Base-by-base conservation (phyloP, 2,113 vertebrate genomes). In the Antechinus stuartii region DNA sequence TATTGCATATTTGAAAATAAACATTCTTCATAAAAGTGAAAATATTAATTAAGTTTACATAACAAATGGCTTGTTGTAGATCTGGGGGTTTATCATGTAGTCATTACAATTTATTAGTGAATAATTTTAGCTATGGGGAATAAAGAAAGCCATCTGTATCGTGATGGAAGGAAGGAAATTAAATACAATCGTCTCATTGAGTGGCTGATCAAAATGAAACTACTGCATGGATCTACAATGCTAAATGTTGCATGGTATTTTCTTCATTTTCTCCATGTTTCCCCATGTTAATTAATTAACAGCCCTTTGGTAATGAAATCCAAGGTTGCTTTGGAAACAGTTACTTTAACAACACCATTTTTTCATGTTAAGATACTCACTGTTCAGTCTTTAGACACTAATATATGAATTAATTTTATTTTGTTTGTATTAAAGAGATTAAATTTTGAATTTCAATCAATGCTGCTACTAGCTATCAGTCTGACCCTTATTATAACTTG, bases 211-310 rank as follows among this genome's bases (percentile, higher is more conserved):
- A 97, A 98, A 98, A 97, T 96, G 92, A 95, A 91, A 93, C 92
- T 94, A 42, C 92, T 97, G 53, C 94, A 97, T 96, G 97, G 96
- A 95, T 98, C 96, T 93, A 94, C 97, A 96, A 93, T 97, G 93
- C 68, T 96, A 97, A 98, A 98, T 97, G 97, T 97, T 97, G 98
- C 97, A 94, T 97, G 96, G n/a, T 96, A 94, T 46, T 53, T 91
- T 95, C 97, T 91, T 96, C 93, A 91, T n/a, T 89, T 97, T 84
- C 68, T 84, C 97, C 96, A 97, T 95, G 97, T 97, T 97, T 97
- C 97, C 55, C 93, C 91, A 54, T 55, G 91, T 92, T 97, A 54
- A 98, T 97, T 98, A 97, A 98, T 98, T 98, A 98, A 96, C 93
- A 97, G 97, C 95, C 50, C 94, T 98, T 97, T 93, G 90, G 93